phyloP scores from a whole-genome alignment of 2,797 vertebrate species.

The Melanotaenia trifasciata region DNA sequence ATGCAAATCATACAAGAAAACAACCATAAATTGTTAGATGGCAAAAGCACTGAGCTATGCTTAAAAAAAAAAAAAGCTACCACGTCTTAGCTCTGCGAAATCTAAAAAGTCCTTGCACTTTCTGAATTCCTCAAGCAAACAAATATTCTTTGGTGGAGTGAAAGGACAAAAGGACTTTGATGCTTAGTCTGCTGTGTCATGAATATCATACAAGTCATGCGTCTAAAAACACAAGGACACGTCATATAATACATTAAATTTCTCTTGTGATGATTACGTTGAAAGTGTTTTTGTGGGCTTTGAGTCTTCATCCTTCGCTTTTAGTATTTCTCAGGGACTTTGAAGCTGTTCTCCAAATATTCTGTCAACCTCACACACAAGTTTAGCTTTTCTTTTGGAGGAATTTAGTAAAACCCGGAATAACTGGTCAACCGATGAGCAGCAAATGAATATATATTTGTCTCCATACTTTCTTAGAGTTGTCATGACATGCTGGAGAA shows the following conservation, averaged over 20 bases:
- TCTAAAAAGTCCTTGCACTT: not conserved
- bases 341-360: slow-evolving; percentile 22
- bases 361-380: slow-evolving; percentile 13
- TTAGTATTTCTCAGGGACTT: slow-evolving; percentile 7
- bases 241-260: not conserved
- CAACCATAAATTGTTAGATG: not conserved
- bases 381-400: slow-evolving; percentile 24
- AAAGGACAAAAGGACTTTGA: not conserved
- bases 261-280: not conserved
- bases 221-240: not conserved
- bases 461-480: slow-evolving; percentile 36
- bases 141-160: not conserved
- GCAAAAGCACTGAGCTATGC: not conserved
- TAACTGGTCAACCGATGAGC: slow-evolving; percentile 51
- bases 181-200: not conserved
- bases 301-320: slow-evolving; percentile 8
- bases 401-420: slow-evolving; percentile 44
- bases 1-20: not conserved
- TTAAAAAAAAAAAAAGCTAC: not conserved
- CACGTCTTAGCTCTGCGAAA: not conserved
- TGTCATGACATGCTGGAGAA: slow-evolving; percentile 42
- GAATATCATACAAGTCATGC: not conserved
- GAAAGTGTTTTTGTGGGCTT: not conserved
- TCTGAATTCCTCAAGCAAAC: not conserved
- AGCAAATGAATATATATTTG: slow-evolving; percentile 47